These are phyloP conservation scores for Calcarius lapponicus DNA, from an alignment of 2,797 vertebrate species.

Conservation along the genomic window DNA sequence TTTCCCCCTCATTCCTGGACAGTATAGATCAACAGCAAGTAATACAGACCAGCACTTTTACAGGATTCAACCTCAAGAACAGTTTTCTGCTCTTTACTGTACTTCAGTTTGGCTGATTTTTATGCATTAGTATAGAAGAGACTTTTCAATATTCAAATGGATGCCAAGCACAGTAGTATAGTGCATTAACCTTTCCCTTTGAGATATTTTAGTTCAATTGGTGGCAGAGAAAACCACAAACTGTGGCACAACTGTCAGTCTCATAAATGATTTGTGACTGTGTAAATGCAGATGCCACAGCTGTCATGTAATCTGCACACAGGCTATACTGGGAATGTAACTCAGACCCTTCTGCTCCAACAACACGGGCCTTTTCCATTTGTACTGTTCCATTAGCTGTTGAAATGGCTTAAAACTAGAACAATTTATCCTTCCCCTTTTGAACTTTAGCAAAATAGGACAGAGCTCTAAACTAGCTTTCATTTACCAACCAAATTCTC, in stretches of 20 bases:
- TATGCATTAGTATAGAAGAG: slow-evolving; percentile 32
- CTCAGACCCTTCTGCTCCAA: slow-evolving; percentile 36
- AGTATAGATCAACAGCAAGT: not conserved
- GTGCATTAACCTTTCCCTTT: slow-evolving; percentile 66
- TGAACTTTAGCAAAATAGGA: slow-evolving; percentile 43
- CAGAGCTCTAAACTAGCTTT: slow-evolving; percentile 28
- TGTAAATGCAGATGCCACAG: slow-evolving; percentile 46
- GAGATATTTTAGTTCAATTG: slow-evolving; percentile 64
- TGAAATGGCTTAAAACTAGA: slow-evolving; percentile 49
- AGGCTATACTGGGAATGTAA: slow-evolving; percentile 6
- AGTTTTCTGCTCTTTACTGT: slow-evolving; percentile 15
- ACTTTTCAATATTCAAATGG: slow-evolving; percentile 57
- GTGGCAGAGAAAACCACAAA: slow-evolving; percentile 66
- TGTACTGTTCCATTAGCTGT: slow-evolving; percentile 29
- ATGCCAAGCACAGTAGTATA: slow-evolving; percentile 53
- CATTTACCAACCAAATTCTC: slow-evolving; percentile 54
- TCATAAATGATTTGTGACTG: slow-evolving; percentile 55
- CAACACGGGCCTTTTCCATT: slow-evolving; percentile 19
- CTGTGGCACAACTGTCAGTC: slow-evolving; percentile 63
- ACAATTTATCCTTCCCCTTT: slow-evolving; percentile 56
- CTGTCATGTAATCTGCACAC: slow-evolving; percentile 46
- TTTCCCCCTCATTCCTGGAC: not conserved
- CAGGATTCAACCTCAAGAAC: not conserved
- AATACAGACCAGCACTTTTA: not conserved
- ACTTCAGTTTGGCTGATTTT: slow-evolving; percentile 38